Conservation (phyloP, 2,113 vertebrate genomes). For the Plecotus auritus region DNA sequence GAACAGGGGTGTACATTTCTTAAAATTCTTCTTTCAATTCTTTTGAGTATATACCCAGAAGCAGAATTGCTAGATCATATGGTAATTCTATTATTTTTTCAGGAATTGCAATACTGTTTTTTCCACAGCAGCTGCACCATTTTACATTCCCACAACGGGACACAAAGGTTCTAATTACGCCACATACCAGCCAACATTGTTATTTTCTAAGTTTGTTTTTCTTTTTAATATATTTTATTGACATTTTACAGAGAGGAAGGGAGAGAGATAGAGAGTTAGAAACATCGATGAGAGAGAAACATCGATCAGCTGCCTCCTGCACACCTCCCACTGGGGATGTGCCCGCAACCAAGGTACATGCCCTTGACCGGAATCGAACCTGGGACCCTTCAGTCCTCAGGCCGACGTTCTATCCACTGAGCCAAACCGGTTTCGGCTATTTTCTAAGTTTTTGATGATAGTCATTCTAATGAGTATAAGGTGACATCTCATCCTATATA, state of each 20-base stretch:
- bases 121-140: not conserved
- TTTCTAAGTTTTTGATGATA: not conserved
- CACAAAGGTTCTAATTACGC: not conserved
- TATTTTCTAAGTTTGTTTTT: not conserved
- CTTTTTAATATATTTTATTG: too few species aligned
- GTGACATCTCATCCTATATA: not conserved
- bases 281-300: too few species aligned
- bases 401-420: too few species aligned
- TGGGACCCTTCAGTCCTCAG: too few species aligned
- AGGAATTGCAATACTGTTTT: not conserved
- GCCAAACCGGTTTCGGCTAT: too few species aligned
- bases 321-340: too few species aligned
- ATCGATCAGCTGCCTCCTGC: too few species aligned
- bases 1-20: not conserved
- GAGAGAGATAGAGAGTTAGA: too few species aligned
- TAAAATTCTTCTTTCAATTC: not conserved
- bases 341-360: too few species aligned
- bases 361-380: too few species aligned
- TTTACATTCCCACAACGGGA: not conserved
- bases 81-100: slow-evolving; percentile 5
- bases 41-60: not conserved
- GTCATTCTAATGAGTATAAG: not conserved
- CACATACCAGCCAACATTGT: not conserved
- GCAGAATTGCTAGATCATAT: not conserved
- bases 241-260: too few species aligned